Percentiles rank a stretch among this genome's conserved stretches.
Conservation (phyloP, 1,140 invertebrate genomes). For the Muscidifurax raptorellus region DNA sequence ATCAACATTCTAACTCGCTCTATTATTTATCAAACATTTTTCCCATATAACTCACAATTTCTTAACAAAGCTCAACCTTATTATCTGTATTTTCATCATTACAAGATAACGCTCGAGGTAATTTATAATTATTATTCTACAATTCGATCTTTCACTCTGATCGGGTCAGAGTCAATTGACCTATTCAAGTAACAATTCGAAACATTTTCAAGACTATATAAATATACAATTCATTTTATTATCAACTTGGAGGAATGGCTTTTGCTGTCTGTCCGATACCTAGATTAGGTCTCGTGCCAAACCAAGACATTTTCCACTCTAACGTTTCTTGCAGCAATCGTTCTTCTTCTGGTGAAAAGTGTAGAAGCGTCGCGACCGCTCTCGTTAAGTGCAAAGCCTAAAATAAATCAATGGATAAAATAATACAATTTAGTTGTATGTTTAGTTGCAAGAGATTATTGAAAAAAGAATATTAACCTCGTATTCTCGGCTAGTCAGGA, state of each 20-base stretch:
- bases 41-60: slow-evolving; percentile 1
- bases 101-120: background rate
- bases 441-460: background rate
- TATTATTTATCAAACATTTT: slow-evolving; percentile 20
- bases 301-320: slow-evolving; percentile 93
- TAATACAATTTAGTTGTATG: slow-evolving; percentile 28
- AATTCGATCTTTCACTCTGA: background rate
- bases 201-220: slow-evolving; percentile 4
- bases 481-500: slow-evolving; percentile 89
- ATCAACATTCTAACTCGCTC: slow-evolving; percentile 29
- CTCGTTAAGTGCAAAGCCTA: slow-evolving; percentile 92
- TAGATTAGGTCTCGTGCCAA: slow-evolving; percentile 81
- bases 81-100: slow-evolving; percentile 14
- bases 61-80: background rate
- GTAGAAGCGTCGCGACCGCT: slow-evolving; percentile 89
- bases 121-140: slow-evolving; percentile 3
- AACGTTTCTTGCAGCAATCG: slow-evolving; percentile 89
- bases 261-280: slow-evolving; percentile 78
- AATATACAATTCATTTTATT: slow-evolving; percentile 49
- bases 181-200: slow-evolving; percentile 15
- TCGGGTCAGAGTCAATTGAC: background rate
- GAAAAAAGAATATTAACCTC: slow-evolving; percentile 76
- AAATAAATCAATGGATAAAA: slow-evolving; percentile 61
- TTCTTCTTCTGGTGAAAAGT: slow-evolving; percentile 91
- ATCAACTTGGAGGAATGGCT: slow-evolving; percentile 78